These are phyloP conservation scores for Pimpla rufipes DNA, from an alignment of 2,888 invertebrate species.

Conservation along the genomic window DNA sequence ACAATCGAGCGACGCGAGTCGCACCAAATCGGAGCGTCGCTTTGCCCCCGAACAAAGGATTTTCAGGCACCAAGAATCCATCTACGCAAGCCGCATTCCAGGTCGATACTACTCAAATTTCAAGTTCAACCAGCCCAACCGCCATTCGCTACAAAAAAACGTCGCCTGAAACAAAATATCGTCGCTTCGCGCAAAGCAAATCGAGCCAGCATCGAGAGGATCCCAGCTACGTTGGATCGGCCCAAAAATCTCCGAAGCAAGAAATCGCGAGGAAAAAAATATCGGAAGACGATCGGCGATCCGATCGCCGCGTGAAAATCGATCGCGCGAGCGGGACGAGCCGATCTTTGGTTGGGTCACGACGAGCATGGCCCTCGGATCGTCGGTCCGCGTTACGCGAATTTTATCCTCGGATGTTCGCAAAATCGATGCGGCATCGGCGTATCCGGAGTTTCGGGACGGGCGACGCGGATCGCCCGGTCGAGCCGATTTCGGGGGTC, in stretches of 20 bases:
- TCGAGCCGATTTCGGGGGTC: constrained; percentile 1
- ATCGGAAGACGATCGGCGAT: neutral
- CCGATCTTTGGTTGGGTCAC: constrained; percentile 11
- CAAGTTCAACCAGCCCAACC: neutral
- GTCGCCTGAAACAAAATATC: too few relatives aligned
- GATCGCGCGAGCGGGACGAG: neutral
- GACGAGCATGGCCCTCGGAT: constrained; percentile 29
- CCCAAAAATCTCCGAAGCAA: neutral
- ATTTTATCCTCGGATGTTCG: constrained; percentile 29
- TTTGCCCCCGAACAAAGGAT: neutral
- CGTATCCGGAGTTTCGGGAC: constrained; percentile 20
- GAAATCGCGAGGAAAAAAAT: neutral
- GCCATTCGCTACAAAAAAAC: too few relatives aligned
- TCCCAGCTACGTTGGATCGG: neutral
- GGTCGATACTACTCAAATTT: neutral
- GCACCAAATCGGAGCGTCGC: neutral
- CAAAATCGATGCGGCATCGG: constrained; percentile 65
- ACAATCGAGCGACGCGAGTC: too few relatives aligned
- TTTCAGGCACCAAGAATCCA: neutral
- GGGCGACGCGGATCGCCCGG: constrained; percentile 13
- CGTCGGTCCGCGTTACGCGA: constrained; percentile 1
- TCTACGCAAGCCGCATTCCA: neutral
- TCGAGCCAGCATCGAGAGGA: neutral
- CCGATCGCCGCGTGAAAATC: constrained; percentile 20
- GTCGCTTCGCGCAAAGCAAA: too few relatives aligned